These are phyloP conservation scores for Molanna angustata DNA, from an alignment of 2,888 invertebrate species.

Conservation along the genomic window DNA sequence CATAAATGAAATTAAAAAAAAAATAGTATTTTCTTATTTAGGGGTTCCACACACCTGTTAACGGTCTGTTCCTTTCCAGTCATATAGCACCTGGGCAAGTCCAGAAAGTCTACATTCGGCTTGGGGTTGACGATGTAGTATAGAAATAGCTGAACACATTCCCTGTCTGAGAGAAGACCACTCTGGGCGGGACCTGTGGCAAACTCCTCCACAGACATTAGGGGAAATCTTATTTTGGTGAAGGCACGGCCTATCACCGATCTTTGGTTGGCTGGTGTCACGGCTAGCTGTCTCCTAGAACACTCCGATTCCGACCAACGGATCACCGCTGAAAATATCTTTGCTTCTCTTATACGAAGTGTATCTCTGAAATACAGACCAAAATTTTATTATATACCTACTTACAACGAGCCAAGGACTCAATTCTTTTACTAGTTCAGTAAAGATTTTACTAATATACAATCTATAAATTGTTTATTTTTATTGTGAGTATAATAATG, in stretches of 20 bases:
- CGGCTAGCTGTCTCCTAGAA: constrained; percentile 60
- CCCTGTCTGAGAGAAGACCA: constrained; percentile 70
- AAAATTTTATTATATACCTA: background rate
- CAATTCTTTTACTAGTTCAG: too few species aligned
- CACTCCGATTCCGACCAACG: constrained; percentile 78
- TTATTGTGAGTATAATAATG: too few species aligned
- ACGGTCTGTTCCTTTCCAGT: constrained; percentile 76
- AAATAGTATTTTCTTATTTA: too few species aligned
- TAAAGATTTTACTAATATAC: too few species aligned
- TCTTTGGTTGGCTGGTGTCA: constrained; percentile 67
- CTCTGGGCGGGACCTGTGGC: constrained; percentile 74
- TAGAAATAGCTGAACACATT: constrained; percentile 70
- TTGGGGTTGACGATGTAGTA: constrained; percentile 75
- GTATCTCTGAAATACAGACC: constrained; percentile 59
- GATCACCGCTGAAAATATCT: constrained; percentile 71
- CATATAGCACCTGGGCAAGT: constrained; percentile 72
- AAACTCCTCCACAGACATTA: constrained; percentile 85
- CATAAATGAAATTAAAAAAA: too few species aligned
- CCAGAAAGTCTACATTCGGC: constrained; percentile 67
- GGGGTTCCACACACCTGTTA: constrained; percentile 45
- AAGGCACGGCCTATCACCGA: constrained; percentile 67
- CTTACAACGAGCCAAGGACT: too few species aligned
- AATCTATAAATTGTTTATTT: too few species aligned
- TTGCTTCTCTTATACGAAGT: constrained; percentile 72
- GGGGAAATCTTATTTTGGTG: constrained; percentile 72